Base-by-base conservation (phyloP, 2,797 vertebrate genomes). In the Anomalospiza imberbis region DNA sequence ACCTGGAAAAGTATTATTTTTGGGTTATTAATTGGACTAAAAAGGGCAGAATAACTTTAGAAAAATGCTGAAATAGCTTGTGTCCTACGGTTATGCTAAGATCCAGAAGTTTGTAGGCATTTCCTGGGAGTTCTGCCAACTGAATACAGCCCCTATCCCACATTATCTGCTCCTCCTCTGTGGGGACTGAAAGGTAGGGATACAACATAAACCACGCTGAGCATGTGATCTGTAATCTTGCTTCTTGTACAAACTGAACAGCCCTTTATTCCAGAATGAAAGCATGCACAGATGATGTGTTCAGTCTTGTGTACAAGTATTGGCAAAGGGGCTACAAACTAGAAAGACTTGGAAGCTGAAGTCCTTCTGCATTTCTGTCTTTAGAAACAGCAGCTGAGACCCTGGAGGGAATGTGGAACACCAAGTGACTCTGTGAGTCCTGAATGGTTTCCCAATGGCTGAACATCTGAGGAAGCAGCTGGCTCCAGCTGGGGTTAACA, bases 361-460 rank as follows among this genome's bases (percentile, higher is more conserved):
- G 70, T 70, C 38, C 34, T 83, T 72, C 68, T 89, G 50, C 5
- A 4, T 75, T 80, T 95, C 68, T 54, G 73, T 77, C 75, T 91
- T 96, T 74, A 88, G 75, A 88, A 89, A 89, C 68, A 85, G 91
- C 94, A 96, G 87, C 94, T 89, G 95, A 95, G 82, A 80, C 79
- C 61, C 78, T 31, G 25, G 57, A 72, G 82, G 82, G 89, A 93
- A 91, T 85, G 85, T 55, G 54, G 65, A 92, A 71, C 50, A 89
- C 55, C 68, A 42, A 79, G 77, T 21, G 54, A 83, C 45, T 67
- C 45, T 0, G 0, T 2, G 5, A 67, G 44, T 83, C 62, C 62
- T 74, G 75, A 91, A 88, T 29, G 50, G 68, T 72, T 82, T 93
- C 58, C 58, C 85, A 83, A 4, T 34, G 79, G 70, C 54, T 89